Percentiles rank a stretch among this genome's conserved stretches.
These are phyloP conservation scores for Australoheros facetus DNA, from an alignment of 2,797 vertebrate genomes.

Conservation along the genomic window DNA sequence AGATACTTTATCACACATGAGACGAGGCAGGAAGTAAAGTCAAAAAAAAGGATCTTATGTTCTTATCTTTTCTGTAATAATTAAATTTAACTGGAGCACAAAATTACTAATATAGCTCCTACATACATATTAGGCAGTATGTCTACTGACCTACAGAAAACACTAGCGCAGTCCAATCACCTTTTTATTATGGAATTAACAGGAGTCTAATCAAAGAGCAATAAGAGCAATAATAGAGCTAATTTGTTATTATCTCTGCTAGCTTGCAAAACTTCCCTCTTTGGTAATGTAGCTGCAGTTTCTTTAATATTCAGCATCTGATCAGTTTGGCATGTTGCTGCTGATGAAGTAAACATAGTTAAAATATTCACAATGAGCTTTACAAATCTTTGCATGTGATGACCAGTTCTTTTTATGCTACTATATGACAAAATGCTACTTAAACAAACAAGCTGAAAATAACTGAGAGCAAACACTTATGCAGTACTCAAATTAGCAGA, in stretches of 20 bases:
- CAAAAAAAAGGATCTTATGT: not conserved
- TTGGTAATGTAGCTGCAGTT: not conserved
- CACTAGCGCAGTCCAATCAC: not conserved
- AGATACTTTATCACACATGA: constrained; percentile 23
- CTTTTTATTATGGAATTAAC: not conserved
- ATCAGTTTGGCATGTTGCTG: not conserved
- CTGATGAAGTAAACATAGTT: not conserved
- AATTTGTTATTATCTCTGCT: not conserved
- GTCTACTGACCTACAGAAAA: not conserved
- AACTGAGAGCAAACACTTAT: too few relatives aligned
- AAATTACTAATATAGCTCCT: not conserved
- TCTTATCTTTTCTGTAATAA: not conserved
- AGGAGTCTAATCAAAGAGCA: not conserved
- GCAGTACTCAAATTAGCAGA: too few relatives aligned
- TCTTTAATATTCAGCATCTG: too few relatives aligned
- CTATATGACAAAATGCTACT: too few relatives aligned
- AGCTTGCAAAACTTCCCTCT: not conserved
- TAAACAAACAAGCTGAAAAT: too few relatives aligned
- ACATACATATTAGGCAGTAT: not conserved
- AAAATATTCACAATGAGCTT: too few relatives aligned
- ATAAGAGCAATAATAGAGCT: not conserved
- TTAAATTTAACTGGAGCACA: not conserved
- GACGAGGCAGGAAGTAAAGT: constrained; percentile 10
- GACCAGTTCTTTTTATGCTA: too few relatives aligned
- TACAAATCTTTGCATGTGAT: too few relatives aligned